A percentile compares a stretch with the other conserved stretches of the same genome.
Conservation (phyloP, 2,888 invertebrate genomes). For the Chrysotoxum bicinctum region DNA sequence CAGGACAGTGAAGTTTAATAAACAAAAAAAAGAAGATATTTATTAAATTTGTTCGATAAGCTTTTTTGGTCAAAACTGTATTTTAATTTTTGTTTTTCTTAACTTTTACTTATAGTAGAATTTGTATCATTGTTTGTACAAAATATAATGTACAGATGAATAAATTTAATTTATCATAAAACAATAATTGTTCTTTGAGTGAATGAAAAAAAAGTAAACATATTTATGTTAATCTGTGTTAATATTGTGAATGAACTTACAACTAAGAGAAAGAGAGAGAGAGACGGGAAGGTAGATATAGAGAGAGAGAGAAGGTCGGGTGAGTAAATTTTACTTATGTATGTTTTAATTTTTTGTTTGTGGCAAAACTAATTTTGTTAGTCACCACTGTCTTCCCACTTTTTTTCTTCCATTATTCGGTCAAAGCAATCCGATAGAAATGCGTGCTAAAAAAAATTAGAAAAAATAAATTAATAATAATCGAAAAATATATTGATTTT, state of each 20-base stretch:
- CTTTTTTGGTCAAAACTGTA: conserved; percentile 45
- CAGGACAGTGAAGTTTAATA: conserved; percentile 6
- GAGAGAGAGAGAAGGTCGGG: conserved; percentile 49
- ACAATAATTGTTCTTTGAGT: conserved; percentile 8
- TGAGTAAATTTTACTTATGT: conserved; percentile 66
- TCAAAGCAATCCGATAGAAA: conserved; percentile 92
- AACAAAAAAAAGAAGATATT: not conserved
- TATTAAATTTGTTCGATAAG: conserved; percentile 19
- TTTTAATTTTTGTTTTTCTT: conserved; percentile 9
- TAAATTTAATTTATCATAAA: conserved; percentile 13
- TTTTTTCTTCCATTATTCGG: conserved; percentile 95
- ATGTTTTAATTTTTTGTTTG: conserved; percentile 28
- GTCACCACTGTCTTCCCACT: conserved; percentile 92
- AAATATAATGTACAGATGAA: conserved; percentile 56
- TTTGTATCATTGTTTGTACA: conserved; percentile 28
- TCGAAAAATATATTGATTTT: not conserved
- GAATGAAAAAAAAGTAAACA: conserved; percentile 21
- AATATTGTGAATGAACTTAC: conserved; percentile 65
- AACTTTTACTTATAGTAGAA: conserved; percentile 19
- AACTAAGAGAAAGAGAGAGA: conserved; percentile 60
- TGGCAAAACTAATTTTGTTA: conserved; percentile 81
- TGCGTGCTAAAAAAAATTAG: conserved; percentile 77
- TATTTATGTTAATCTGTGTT: conserved; percentile 23
- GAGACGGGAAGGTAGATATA: conserved; percentile 34
- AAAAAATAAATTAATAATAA: not conserved